Evolutionary conservation across 2,797 vertebrate species (phyloP).

Genomic region (Poeciliopsis gracilis): DNA sequence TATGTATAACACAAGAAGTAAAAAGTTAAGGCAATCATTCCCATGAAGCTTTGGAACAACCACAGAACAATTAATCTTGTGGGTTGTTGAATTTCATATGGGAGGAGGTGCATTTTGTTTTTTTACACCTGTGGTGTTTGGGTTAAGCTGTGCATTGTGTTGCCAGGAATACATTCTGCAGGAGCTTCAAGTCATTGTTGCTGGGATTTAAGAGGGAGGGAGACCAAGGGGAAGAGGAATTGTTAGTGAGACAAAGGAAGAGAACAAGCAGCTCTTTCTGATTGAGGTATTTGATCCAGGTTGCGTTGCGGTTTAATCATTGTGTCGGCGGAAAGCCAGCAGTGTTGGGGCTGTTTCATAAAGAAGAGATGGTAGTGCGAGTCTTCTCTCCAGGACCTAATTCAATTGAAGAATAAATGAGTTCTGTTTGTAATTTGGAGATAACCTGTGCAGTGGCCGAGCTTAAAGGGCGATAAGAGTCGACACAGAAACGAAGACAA

Average conservation of each 20-base stretch:
- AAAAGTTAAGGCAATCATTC: not conserved
- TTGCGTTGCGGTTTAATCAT: slow-evolving; percentile 64
- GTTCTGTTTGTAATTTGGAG: slow-evolving; percentile 83
- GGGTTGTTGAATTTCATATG: slow-evolving; percentile 1
- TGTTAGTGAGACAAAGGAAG: slow-evolving; percentile 45
- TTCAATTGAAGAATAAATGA: slow-evolving; percentile 86
- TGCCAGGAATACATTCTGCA: slow-evolving; percentile 4
- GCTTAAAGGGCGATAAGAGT: slow-evolving; percentile 78
- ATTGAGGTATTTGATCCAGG: slow-evolving; percentile 73
- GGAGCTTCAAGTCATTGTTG: slow-evolving; percentile 22
- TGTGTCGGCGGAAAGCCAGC: slow-evolving; percentile 48
- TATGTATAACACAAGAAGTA: not conserved
- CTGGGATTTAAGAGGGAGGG: slow-evolving; percentile 7
- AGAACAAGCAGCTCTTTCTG: slow-evolving; percentile 47
- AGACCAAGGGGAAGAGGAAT: slow-evolving; percentile 17
- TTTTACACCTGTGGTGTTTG: not conserved
- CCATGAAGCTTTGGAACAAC: not conserved
- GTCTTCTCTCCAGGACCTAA: slow-evolving; percentile 68
- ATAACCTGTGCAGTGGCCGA: slow-evolving; percentile 78
- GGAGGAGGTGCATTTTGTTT: not conserved
- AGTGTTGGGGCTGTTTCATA: slow-evolving; percentile 61
- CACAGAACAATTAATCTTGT: slow-evolving; percentile 7
- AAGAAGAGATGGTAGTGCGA: slow-evolving; percentile 59
- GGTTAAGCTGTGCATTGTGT: slow-evolving; percentile 14
- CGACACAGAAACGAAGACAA: slow-evolving; percentile 76